These are phyloP conservation scores for Aphelenchoides avenae DNA, from an alignment of 1,140 invertebrate genomes.

Conservation along the genomic window DNA sequence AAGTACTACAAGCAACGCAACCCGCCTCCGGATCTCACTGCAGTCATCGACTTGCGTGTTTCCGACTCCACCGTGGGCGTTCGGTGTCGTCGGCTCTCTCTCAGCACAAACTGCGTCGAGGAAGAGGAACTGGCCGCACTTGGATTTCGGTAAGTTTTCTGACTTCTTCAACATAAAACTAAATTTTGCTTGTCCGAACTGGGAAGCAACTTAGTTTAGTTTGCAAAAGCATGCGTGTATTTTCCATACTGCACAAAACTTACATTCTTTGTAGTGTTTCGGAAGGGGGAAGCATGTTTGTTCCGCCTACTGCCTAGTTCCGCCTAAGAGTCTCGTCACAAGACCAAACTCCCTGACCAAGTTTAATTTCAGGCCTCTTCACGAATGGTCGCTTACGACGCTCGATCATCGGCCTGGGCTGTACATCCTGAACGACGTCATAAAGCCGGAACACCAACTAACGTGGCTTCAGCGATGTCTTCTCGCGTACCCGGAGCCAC, in stretches of 20 bases:
- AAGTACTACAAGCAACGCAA: constrained; percentile 34
- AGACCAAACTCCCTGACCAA: too few species aligned
- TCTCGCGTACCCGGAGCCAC: constrained; percentile 46
- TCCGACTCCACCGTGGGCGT: constrained; percentile 11
- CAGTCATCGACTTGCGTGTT: constrained; percentile 17
- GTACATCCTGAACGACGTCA: constrained; percentile 27
- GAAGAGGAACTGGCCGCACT: too few species aligned
- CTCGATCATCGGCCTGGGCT: constrained; percentile 33
- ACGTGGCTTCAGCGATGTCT: constrained; percentile 41
- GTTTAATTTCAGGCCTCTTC: constrained; percentile 35
- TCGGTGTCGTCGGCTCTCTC: background rate
- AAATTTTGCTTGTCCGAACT: constrained; percentile 12
- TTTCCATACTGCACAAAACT: background rate
- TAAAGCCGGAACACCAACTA: constrained; percentile 25
- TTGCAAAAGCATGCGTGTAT: background rate
- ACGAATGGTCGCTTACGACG: constrained; percentile 39
- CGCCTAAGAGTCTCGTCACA: too few species aligned
- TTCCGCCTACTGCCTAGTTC: too few species aligned
- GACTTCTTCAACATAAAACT: constrained; percentile 1
- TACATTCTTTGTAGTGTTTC: constrained; percentile 11
- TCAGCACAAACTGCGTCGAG: too few species aligned
- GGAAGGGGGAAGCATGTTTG: constrained; percentile 12
- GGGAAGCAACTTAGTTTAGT: too few species aligned
- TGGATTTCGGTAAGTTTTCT: too few species aligned
- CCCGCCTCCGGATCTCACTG: constrained; percentile 7